These are phyloP conservation scores for Callopanchax toddi DNA, from an alignment of 2,113 vertebrate genomes.

Conservation along the genomic window DNA sequence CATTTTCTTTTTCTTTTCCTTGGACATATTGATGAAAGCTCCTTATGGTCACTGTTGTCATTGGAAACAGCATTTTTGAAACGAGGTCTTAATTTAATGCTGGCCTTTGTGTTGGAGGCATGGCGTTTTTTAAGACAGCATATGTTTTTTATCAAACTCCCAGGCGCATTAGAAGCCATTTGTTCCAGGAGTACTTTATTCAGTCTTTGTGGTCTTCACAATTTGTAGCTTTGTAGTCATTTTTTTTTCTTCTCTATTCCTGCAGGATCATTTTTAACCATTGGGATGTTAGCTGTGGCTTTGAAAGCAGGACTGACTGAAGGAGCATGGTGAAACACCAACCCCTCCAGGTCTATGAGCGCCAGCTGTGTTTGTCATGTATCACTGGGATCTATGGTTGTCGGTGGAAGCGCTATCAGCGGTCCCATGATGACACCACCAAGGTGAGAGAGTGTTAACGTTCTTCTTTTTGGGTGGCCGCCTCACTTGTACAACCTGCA, in stretches of 20 bases:
- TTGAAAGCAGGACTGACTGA: conserved; percentile 74
- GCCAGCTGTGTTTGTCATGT: conserved; percentile 96
- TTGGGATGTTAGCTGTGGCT: conserved; percentile 84
- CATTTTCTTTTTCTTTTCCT: neutral
- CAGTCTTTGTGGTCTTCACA: neutral
- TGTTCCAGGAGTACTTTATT: neutral
- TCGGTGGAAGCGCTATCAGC: conserved; percentile 98
- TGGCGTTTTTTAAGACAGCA: conserved; percentile 6
- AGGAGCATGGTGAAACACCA: conserved; percentile 99
- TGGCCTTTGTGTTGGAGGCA: conserved; percentile 20
- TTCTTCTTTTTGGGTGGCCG: neutral
- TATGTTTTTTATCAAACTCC: conserved; percentile 32
- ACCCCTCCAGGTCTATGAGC: conserved; percentile 98
- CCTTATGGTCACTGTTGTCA: conserved; percentile 42
- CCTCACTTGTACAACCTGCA: neutral
- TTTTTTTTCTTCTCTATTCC: conserved; percentile 1
- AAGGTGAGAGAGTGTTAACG: conserved; percentile 78
- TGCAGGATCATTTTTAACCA: conserved; percentile 77
- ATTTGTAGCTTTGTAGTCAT: neutral
- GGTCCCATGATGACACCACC: conserved; percentile 96
- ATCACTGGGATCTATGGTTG: conserved; percentile 98
- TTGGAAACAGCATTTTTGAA: conserved; percentile 41
- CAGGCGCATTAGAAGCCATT: conserved; percentile 12
- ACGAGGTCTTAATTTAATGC: conserved; percentile 37
- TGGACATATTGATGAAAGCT: conserved; percentile 33